Evolutionary conservation across 2,888 invertebrate genomes (phyloP), one percentile per base, ranked within the genome.

Genomic region (Amitus sp.): DNA sequence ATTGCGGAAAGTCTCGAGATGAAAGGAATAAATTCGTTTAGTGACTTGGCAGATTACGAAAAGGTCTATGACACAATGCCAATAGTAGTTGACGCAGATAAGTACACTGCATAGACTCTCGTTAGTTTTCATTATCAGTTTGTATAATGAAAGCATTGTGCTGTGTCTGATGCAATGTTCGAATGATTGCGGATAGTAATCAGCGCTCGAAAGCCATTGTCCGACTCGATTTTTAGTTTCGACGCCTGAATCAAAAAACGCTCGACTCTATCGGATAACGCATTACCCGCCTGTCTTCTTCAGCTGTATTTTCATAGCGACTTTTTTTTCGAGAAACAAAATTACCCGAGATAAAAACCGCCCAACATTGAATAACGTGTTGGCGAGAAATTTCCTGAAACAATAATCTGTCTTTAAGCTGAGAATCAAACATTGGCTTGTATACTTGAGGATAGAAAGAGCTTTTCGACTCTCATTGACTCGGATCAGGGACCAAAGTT

Each of bases 131-230:
- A 62, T 58, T 62, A 62, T 62, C 62, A 54, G 54, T 46, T 51
- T 37, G 58, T 58, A 62, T 57, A 62, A 62, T 57, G 62, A 62
- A 62, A 62, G 62, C 54, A 62, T 62, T 62, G 62, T 62, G 57
- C 62, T 62, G 53, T 27, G 57, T 52, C 62, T 62, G 62, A 57
- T 62, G 62, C 57, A 62, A 62, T 54, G 62, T 54, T 62, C 62
- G 47, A 62, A 57, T 58, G 62, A 62, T 62, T 49, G 57, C 37
- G 57, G 57, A 62, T 62, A 62, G 45, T 57, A 58, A 62, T 62
- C 62, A 62, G 50, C 50, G 54, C 27, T n/a, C 39, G 43, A 23
- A 33, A 62, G 54, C 47, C 50, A 62, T 62, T 62, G 62, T 57
- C 46, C 54, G 58, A 54, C 54, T 34, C 57, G 40, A 46, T 49